Conservation (phyloP, 2,113 vertebrate genomes). For the Phocoena phocoena region DNA sequence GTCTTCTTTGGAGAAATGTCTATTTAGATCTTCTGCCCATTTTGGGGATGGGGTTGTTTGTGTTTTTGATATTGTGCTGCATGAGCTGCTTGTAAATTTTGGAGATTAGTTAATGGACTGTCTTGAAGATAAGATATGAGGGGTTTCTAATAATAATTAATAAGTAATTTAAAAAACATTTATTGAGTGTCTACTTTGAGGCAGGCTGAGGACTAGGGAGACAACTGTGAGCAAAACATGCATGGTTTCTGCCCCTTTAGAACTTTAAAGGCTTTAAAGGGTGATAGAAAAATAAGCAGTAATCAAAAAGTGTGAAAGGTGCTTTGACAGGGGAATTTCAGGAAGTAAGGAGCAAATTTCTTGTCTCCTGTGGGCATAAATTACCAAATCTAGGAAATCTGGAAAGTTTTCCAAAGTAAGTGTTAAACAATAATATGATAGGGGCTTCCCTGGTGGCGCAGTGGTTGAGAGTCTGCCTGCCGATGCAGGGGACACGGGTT, state of each 20-base stretch:
- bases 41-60: no score
- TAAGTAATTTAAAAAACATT: background rate
- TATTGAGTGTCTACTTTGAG: background rate
- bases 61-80: no score
- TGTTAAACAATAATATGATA: background rate
- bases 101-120: background rate
- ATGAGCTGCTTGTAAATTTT: no score
- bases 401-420: constrained; percentile 14
- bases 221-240: background rate
- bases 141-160: constrained; percentile 21
- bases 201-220: background rate
- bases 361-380: background rate
- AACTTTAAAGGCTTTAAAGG: background rate
- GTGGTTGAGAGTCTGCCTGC: no score
- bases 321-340: background rate
- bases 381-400: background rate
- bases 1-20: no score
- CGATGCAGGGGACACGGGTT: no score
- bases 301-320: background rate
- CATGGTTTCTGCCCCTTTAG: background rate
- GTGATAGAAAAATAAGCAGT: background rate
- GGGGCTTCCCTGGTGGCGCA: no score
- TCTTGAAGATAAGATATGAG: constrained; percentile 21
- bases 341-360: background rate
- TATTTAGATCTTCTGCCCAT: no score